These are phyloP conservation scores for Pogoniulus pusillus DNA, from an alignment of 2,797 vertebrate genomes.

Conservation along the genomic window DNA sequence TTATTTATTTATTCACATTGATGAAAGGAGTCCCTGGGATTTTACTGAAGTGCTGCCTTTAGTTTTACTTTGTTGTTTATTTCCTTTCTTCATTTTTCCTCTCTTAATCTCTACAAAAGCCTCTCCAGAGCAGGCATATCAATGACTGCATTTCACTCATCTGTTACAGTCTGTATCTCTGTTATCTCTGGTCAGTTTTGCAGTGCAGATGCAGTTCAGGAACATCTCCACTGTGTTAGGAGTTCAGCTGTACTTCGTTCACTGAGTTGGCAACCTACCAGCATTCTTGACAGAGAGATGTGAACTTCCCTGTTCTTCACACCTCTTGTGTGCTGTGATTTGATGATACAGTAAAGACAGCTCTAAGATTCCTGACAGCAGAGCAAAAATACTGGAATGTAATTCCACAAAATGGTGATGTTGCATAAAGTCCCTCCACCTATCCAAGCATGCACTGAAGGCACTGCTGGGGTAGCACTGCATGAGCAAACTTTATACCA, in stretches of 20 bases:
- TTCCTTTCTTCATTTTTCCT: background rate
- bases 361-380: background rate
- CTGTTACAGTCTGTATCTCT: background rate
- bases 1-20: background rate
- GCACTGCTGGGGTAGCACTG: background rate
- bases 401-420: background rate
- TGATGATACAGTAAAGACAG: background rate
- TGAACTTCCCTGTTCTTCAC: background rate
- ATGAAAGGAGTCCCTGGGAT: background rate
- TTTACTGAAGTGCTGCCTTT: background rate
- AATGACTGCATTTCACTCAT: background rate
- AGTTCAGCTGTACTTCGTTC: background rate
- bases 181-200: background rate
- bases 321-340: background rate
- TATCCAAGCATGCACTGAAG: fast-evolving
- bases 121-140: background rate
- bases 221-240: background rate
- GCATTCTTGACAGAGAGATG: background rate
- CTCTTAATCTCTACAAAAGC: background rate
- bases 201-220: background rate
- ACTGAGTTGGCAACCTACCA: background rate
- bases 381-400: background rate
- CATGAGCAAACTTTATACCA: fast-evolving
- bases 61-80: background rate
- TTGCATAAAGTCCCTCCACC: background rate